phyloP scores from a whole-genome alignment of 2,113 vertebrate species.

The Aphelocoma coerulescens region DNA sequence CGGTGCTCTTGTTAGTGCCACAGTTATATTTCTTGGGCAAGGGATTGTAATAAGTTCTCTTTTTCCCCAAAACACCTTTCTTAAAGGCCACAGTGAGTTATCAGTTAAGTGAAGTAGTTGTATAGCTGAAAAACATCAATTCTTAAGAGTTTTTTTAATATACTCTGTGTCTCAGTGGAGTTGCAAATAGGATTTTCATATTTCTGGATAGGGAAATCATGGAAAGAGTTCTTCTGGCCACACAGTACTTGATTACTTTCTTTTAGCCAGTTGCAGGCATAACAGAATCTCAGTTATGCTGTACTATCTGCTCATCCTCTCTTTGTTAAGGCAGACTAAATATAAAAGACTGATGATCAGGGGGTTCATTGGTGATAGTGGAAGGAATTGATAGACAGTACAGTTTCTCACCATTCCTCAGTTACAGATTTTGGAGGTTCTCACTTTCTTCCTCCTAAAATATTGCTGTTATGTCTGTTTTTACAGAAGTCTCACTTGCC shows the following conservation, averaged over 20 bases:
- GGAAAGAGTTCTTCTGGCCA: neutral
- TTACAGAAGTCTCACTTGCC: neutral
- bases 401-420: neutral
- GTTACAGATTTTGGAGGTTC: neutral
- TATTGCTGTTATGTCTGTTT: neutral
- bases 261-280: neutral
- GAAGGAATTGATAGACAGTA: neutral
- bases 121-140: neutral
- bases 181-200: neutral
- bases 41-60: neutral
- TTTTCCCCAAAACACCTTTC: neutral
- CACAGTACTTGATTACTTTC: neutral
- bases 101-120: neutral
- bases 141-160: neutral
- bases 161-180: neutral
- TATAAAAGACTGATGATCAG: fast-evolving
- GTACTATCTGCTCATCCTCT: neutral
- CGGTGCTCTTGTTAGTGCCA: neutral
- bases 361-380: neutral
- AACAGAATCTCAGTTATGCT: neutral
- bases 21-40: neutral
- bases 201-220: neutral
- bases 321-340: neutral
- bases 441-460: neutral
- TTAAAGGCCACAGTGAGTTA: neutral